Percentiles rank a stretch among this genome's conserved stretches.
Conservation (phyloP, 1,140 invertebrate species). For the Acyrthosiphon pisum region DNA sequence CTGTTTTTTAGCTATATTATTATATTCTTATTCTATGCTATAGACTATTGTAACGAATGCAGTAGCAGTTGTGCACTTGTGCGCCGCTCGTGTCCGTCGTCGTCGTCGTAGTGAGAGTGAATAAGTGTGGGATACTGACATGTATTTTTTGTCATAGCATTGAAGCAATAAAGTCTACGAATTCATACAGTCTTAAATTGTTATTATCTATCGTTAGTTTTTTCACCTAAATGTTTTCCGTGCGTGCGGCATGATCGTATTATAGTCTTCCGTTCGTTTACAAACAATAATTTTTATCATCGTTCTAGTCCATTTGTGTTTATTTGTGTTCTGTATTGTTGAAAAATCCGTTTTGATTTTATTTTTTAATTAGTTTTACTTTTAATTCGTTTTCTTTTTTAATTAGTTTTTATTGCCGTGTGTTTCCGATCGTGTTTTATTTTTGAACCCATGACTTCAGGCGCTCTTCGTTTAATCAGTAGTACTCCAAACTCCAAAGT, state of each 20-base stretch:
- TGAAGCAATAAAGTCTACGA: neutral
- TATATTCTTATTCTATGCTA: too few relatives aligned
- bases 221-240: neutral
- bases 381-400: neutral
- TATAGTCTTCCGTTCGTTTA: neutral
- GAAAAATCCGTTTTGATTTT: neutral
- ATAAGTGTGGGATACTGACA: neutral
- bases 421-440: neutral
- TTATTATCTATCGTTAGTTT: neutral
- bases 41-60: neutral
- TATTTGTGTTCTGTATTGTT: neutral
- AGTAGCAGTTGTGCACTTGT: neutral
- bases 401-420: neutral
- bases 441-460: neutral
- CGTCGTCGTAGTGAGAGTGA: neutral
- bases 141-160: neutral
- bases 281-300: neutral
- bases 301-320: conserved; percentile 8
- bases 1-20: too few relatives aligned
- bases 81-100: neutral
- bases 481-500: neutral
- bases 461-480: neutral
- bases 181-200: neutral
- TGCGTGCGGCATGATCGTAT: neutral
- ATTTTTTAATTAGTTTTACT: neutral